A percentile compares a stretch with the other conserved stretches of the same genome.
phyloP scores from a whole-genome alignment of 2,888 invertebrate genomes.

The Athalia rosae region DNA sequence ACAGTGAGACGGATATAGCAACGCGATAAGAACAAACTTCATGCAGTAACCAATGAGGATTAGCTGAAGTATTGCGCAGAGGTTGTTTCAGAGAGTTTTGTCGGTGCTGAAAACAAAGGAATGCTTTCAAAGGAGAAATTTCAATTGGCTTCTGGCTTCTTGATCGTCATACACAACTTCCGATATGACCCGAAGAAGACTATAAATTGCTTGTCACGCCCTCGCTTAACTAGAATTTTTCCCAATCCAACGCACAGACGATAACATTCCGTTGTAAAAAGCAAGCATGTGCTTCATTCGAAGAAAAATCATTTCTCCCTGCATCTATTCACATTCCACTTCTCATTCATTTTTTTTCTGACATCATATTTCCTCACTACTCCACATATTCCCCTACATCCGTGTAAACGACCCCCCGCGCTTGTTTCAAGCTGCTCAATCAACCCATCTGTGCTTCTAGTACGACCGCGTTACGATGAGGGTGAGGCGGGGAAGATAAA shows the following conservation, averaged over 20 bases:
- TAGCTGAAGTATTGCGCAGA: neutral
- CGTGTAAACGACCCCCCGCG: neutral
- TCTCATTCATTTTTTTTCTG: slow-evolving; percentile 13
- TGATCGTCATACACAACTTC: neutral
- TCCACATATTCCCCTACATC: neutral
- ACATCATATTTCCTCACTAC: neutral
- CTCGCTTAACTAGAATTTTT: no score
- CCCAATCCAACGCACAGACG: no score
- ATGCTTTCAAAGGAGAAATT: neutral
- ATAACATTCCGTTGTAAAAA: no score
- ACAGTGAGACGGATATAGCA: neutral
- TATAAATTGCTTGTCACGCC: neutral
- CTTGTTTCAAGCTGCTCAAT: neutral
- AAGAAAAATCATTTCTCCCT: neutral
- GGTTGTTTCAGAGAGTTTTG: neutral
- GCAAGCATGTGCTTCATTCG: no score
- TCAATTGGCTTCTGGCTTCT: slow-evolving; percentile 4
- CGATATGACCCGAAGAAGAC: neutral
- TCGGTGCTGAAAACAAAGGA: neutral
- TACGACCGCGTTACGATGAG: neutral
- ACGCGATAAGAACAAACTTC: slow-evolving; percentile 13
- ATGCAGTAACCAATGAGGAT: neutral
- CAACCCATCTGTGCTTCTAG: neutral
- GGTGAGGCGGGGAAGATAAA: neutral
- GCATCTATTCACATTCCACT: slow-evolving; percentile 1